Evolutionary conservation across 1,140 invertebrate species (phyloP), one percentile per base, ranked within the genome.

Genomic region (Diabrotica undecimpunctata): DNA sequence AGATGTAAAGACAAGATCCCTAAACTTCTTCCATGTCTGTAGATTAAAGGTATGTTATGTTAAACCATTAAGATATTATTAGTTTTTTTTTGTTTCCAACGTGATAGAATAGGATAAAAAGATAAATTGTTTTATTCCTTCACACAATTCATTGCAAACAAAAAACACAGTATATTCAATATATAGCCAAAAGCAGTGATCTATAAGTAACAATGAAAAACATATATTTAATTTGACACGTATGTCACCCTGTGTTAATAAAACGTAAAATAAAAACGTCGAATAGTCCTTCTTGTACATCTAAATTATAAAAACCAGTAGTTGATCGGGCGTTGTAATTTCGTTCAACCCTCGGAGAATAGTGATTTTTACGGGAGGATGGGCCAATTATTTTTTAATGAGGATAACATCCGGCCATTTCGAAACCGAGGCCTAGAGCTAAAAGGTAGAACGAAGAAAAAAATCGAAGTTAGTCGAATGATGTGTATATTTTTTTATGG

Each of bases 331-430:
- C 56, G 54, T 55, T 37, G 55, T 57, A 57, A 57, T 57, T 57
- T 57, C 55, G 38, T 57, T 57, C 55, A 57, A 37, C 58, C 58
- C 46, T 60, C 58, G 58, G 25, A 60, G 58, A 39, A 38, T 60
- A 60, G 41, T 60, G 58, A 60, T 46, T 60, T 60, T 60, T 60
- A 60, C 58, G 58, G 58, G 39, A 36, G 58, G 39, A 14, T 36
- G 53, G 58, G 58, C 58, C 58, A 60, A 60, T 60, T 60, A 60
- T 60, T 60, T 60, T 60, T 60, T 46, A 60, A 60, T 60, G 58
- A 60, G 58, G 39, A 60, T 60, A 13, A 60, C 58, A 60, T 60
- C 58, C 58, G 58, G 58, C 39, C 39, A 51, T 60, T 51, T 60
- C 25, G 53, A 12, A 54, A 8, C 12, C 12, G 8, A 54, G 12